These are phyloP conservation scores for Gopherus flavomarginatus DNA, from an alignment of 2,113 vertebrate species.

Conservation along the genomic window DNA sequence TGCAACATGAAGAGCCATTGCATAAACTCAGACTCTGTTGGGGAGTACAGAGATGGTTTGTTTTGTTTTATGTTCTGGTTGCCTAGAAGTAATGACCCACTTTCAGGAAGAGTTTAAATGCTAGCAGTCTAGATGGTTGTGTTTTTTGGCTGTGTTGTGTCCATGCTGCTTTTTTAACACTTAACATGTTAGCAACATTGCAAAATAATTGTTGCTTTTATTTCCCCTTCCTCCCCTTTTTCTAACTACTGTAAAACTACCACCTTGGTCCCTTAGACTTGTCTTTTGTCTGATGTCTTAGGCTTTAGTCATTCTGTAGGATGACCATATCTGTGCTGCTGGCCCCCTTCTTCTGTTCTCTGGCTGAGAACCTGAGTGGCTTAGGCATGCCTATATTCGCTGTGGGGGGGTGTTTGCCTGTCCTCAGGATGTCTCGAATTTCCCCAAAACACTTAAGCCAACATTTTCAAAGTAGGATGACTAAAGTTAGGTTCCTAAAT, in stretches of 20 bases:
- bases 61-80: conserved; percentile 52
- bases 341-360: not conserved
- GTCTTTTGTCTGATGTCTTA: not conserved
- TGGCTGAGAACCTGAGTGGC: not conserved
- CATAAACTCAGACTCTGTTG: conserved; percentile 33
- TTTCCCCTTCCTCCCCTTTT: not conserved
- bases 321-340: not conserved
- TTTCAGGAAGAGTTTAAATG: conserved; percentile 41
- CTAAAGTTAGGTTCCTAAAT: not conserved
- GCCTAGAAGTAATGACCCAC: conserved; percentile 49
- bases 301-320: not conserved
- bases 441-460: not conserved
- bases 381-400: not conserved
- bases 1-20: conserved; percentile 45
- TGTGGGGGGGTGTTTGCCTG: not conserved
- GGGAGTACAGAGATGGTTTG: conserved; percentile 22
- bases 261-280: not conserved
- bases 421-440: not conserved
- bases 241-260: not conserved
- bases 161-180: not conserved
- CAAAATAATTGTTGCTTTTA: not conserved
- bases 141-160: not conserved
- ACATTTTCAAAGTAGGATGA: not conserved
- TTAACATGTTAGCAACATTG: not conserved
- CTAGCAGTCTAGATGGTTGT: conserved; percentile 7